Conservation (phyloP, 2,113 vertebrate species). For the Barnardius zonarius region DNA sequence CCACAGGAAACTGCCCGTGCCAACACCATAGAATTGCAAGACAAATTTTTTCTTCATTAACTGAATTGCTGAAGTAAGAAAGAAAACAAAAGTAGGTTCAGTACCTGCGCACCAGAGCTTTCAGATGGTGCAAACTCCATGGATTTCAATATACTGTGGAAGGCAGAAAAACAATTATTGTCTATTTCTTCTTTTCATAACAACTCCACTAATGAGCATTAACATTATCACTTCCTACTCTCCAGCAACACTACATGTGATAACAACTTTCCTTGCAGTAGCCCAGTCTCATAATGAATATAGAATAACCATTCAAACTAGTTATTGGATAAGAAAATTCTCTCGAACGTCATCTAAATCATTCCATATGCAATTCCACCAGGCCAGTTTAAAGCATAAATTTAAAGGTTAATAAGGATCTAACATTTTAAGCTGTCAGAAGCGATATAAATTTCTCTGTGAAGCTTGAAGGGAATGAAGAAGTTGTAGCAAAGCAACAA, state of each 20-base stretch:
- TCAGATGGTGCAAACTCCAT: constrained; percentile 94
- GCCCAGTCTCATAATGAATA: constrained; percentile 66
- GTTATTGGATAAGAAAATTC: constrained; percentile 67
- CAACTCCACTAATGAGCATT: constrained; percentile 17
- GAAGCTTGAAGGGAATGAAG: constrained; percentile 64
- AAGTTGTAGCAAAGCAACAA: constrained; percentile 37
- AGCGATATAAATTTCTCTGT: constrained; percentile 69
- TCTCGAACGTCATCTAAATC: constrained; percentile 76
- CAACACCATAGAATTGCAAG: background rate
- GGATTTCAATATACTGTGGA: constrained; percentile 91
- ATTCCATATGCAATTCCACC: constrained; percentile 74
- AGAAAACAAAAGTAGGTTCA: background rate
- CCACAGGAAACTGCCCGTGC: background rate
- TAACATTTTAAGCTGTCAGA: constrained; percentile 76
- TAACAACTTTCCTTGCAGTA: constrained; percentile 66
- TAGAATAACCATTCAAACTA: constrained; percentile 63
- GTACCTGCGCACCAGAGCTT: constrained; percentile 87
- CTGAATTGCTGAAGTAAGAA: background rate
- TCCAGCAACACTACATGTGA: constrained; percentile 47
- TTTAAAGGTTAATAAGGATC: constrained; percentile 81
- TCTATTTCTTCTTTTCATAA: background rate
- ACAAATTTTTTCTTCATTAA: background rate
- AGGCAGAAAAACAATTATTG: constrained; percentile 59
- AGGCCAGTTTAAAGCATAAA: constrained; percentile 74
- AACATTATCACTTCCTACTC: constrained; percentile 31